These are phyloP conservation scores for Muntiacus reevesi DNA, from an alignment of 2,113 vertebrate genomes.

Conservation along the genomic window DNA sequence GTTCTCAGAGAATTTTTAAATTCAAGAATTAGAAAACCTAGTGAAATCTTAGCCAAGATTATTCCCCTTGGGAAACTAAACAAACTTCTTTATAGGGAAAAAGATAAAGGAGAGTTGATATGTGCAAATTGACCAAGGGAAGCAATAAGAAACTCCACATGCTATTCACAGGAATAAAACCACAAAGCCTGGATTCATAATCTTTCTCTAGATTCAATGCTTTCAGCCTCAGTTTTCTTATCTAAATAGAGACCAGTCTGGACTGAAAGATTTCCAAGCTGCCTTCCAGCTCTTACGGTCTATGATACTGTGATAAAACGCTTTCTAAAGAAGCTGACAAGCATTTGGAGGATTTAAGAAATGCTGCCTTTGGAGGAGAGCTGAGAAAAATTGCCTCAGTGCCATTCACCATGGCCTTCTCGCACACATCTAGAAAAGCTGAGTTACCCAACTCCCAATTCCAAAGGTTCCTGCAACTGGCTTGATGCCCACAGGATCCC, in stretches of 20 bases:
- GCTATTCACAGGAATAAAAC: not conserved
- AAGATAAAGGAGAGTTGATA: not conserved
- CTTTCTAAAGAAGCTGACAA: slow-evolving; percentile 29
- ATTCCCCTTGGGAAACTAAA: not conserved
- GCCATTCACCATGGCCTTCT: not conserved
- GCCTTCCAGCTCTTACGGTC: not conserved
- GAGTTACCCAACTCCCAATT: not conserved
- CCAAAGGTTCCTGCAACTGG: not conserved
- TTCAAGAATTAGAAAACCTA: slow-evolving; percentile 47
- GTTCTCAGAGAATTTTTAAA: slow-evolving; percentile 22
- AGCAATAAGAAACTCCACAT: not conserved
- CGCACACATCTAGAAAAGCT: not conserved
- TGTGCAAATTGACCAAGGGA: not conserved
- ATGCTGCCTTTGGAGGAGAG: not conserved
- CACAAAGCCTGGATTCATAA: not conserved
- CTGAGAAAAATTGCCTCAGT: not conserved
- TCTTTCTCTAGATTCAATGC: not conserved
- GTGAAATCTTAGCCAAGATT: slow-evolving; percentile 48
- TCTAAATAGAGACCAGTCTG: not conserved
- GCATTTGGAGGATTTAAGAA: not conserved
- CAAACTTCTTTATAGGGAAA: not conserved
- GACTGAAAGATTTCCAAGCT: not conserved
- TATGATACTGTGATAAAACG: slow-evolving; percentile 28
- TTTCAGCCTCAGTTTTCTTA: not conserved
- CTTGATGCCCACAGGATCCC: not conserved